A percentile compares a stretch with the other conserved stretches of the same genome.
These are phyloP conservation scores for Mythimna ferrago DNA, from an alignment of 2,888 invertebrate species.

Conservation along the genomic window DNA sequence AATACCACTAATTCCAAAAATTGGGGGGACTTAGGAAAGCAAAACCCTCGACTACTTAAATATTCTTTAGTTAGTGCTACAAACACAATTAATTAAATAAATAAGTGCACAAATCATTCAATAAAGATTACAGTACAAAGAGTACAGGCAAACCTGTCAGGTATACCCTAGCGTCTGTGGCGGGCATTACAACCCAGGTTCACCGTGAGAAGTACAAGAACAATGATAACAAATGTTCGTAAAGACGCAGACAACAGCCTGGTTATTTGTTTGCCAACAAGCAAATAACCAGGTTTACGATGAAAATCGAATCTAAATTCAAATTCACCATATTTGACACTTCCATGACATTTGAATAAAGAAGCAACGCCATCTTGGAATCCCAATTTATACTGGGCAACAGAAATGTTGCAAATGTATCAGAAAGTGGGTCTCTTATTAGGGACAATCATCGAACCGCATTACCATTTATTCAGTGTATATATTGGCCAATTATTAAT, in stretches of 20 bases:
- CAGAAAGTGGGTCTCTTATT: constrained; percentile 55
- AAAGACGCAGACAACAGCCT: neutral
- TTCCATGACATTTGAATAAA: constrained; percentile 1
- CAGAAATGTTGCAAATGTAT: constrained; percentile 46
- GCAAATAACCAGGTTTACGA: constrained; percentile 4
- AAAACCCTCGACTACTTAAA: neutral
- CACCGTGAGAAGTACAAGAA: constrained; percentile 27
- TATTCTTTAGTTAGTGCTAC: neutral
- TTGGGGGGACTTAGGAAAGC: too few relatives aligned
- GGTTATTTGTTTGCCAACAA: too few relatives aligned
- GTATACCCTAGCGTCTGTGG: too few relatives aligned
- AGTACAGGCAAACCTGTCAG: too few relatives aligned
- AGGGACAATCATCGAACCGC: constrained; percentile 56
- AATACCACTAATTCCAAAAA: too few relatives aligned
- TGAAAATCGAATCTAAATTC: constrained; percentile 1
- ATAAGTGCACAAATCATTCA: too few relatives aligned
- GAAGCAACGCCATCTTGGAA: constrained; percentile 18
- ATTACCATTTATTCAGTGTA: constrained; percentile 43
- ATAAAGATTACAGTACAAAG: too few relatives aligned
- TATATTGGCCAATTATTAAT: constrained; percentile 51
- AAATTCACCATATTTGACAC: constrained; percentile 3
- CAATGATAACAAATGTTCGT: constrained; percentile 35
- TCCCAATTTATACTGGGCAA: constrained; percentile 13
- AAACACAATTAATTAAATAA: too few relatives aligned
- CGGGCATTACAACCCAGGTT: neutral